Percentiles rank a stretch among this genome's conserved stretches.
Conservation (phyloP, 1,140 invertebrate genomes). For the Rhopalosiphum padi region DNA sequence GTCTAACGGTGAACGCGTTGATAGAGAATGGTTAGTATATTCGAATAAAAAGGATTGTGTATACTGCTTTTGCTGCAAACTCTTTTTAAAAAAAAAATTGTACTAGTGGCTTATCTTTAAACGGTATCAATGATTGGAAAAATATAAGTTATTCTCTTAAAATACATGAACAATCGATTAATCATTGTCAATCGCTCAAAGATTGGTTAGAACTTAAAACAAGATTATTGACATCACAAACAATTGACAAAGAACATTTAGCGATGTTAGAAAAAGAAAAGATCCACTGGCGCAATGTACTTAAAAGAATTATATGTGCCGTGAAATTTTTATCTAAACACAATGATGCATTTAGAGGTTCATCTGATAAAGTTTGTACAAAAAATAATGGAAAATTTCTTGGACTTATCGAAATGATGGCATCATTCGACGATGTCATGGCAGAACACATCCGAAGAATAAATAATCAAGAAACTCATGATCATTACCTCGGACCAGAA, state of each 20-base stretch:
- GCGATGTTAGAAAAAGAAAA: not conserved
- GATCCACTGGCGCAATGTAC: not conserved
- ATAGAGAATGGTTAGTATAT: not conserved
- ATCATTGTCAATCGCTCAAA: not conserved
- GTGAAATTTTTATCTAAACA: not conserved
- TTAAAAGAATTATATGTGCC: not conserved
- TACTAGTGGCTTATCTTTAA: not conserved
- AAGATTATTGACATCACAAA: not conserved
- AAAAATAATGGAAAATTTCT: slow-evolving; percentile 38
- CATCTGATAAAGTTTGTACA: not conserved
- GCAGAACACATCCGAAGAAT: not conserved
- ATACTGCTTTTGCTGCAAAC: not conserved
- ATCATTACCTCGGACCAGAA: not conserved
- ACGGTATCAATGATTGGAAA: not conserved
- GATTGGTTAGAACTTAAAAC: not conserved
- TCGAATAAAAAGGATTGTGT: not conserved
- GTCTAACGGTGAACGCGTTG: not conserved
- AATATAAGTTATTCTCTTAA: not conserved
- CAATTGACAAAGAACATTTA: not conserved
- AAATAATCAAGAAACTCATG: slow-evolving; percentile 22
- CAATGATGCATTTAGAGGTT: slow-evolving; percentile 22
- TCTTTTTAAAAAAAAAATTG: not conserved
- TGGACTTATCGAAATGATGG: slow-evolving; percentile 10
- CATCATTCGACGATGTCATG: not conserved
- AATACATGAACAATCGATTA: not conserved